Conservation (phyloP, 2,797 vertebrate genomes). For the Mycteria americana region DNA sequence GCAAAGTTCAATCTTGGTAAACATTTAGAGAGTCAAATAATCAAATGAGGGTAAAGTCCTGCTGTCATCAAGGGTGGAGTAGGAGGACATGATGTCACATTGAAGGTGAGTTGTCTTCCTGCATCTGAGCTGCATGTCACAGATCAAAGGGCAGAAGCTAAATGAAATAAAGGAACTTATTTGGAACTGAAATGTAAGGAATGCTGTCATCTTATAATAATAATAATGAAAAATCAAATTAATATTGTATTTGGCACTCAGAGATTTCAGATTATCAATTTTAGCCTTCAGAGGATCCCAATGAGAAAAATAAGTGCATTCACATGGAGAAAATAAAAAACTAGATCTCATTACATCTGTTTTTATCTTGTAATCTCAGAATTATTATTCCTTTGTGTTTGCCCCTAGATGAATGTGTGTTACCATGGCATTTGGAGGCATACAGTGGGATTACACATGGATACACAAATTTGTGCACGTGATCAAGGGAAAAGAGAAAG, state of each 20-base stretch:
- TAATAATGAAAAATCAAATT: neutral
- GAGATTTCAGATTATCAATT: neutral
- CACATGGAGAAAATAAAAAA: neutral
- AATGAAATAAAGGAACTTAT: neutral
- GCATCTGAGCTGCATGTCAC: neutral
- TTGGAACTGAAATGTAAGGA: neutral
- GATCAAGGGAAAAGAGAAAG: neutral
- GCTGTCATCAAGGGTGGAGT: neutral
- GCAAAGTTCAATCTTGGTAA: neutral
- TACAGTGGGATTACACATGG: neutral
- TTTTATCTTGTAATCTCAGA: neutral
- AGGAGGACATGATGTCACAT: neutral
- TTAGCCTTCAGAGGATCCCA: neutral
- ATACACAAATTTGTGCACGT: neutral
- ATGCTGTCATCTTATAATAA: neutral
- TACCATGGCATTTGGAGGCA: neutral
- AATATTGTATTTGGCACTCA: neutral
- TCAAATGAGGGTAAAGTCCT: neutral
- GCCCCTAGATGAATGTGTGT: accelerated
- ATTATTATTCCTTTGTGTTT: neutral
- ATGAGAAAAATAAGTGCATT: neutral
- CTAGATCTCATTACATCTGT: neutral
- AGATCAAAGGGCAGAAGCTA: neutral
- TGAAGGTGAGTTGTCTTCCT: neutral
- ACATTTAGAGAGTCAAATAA: neutral